These are phyloP conservation scores for Rhyacophila evoluta DNA, from an alignment of 2,888 invertebrate species.

Conservation along the genomic window DNA sequence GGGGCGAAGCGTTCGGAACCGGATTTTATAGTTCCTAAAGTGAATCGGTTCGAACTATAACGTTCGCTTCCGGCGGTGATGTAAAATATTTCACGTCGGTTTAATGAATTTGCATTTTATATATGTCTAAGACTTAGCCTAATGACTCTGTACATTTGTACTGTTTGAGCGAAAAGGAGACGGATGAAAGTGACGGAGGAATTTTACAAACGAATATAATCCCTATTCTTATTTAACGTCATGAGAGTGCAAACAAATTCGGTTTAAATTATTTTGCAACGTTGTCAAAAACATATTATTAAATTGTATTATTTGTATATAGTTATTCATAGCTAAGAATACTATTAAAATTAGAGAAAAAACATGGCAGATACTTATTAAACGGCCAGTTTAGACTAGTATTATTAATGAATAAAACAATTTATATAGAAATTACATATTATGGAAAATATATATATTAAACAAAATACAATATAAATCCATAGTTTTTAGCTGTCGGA, in stretches of 20 bases:
- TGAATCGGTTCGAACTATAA: constrained; percentile 42
- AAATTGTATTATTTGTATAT: constrained; percentile 76
- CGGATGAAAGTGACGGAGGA: neutral
- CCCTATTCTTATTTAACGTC: constrained; percentile 64
- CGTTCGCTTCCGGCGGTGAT: constrained; percentile 29
- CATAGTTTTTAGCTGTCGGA: constrained; percentile 55
- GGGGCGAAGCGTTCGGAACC: constrained; percentile 52
- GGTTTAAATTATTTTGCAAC: constrained; percentile 71
- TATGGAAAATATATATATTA: constrained; percentile 62
- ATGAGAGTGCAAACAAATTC: constrained; percentile 67
- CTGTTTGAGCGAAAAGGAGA: constrained; percentile 5
- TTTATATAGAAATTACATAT: constrained; percentile 56
- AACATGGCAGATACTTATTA: constrained; percentile 77
- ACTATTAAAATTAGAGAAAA: constrained; percentile 71
- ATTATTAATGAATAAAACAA: constrained; percentile 71
- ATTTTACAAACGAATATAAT: constrained; percentile 66
- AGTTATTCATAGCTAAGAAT: constrained; percentile 71
- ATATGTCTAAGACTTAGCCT: constrained; percentile 44
- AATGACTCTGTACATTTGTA: constrained; percentile 41
- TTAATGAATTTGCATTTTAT: constrained; percentile 62
- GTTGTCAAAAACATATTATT: constrained; percentile 71
- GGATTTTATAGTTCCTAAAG: constrained; percentile 70
- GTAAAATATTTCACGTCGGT: constrained; percentile 63
- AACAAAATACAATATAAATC: constrained; percentile 53
- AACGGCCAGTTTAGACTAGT: constrained; percentile 81